phyloP scores from a whole-genome alignment of 2,797 vertebrate genomes.

The Vespertilio murinus region DNA sequence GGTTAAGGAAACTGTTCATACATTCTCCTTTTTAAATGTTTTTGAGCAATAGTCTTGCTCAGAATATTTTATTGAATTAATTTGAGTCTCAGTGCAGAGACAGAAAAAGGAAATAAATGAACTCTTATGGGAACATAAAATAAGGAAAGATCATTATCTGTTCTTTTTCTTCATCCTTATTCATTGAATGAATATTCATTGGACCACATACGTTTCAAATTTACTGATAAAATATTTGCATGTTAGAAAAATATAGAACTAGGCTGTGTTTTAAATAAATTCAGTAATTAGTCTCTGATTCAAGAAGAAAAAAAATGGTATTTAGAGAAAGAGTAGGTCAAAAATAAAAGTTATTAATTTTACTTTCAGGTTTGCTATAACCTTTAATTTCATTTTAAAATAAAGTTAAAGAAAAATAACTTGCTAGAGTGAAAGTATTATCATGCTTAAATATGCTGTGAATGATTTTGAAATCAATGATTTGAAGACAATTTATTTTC shows the following conservation, averaged over 20 bases:
- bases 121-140: not conserved
- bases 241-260: not conserved
- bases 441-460: not conserved
- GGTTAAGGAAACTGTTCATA: not conserved
- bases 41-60: not conserved
- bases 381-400: not conserved
- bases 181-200: not conserved
- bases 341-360: not conserved
- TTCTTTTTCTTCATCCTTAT: not conserved
- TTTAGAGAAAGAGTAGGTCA: not conserved
- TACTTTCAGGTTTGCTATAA: not conserved
- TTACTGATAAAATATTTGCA: not conserved
- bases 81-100: not conserved
- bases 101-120: not conserved
- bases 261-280: not conserved
- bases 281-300: not conserved
- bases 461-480: not conserved
- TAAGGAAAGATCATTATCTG: not conserved
- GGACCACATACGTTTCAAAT: not conserved
- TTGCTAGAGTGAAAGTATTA: not conserved
- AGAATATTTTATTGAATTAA: not conserved
- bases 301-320: not conserved
- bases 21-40: not conserved
- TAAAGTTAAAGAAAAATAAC: not conserved
- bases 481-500: not conserved